phyloP scores from a whole-genome alignment of 2,888 invertebrate genomes.

The Sycophila texana region DNA sequence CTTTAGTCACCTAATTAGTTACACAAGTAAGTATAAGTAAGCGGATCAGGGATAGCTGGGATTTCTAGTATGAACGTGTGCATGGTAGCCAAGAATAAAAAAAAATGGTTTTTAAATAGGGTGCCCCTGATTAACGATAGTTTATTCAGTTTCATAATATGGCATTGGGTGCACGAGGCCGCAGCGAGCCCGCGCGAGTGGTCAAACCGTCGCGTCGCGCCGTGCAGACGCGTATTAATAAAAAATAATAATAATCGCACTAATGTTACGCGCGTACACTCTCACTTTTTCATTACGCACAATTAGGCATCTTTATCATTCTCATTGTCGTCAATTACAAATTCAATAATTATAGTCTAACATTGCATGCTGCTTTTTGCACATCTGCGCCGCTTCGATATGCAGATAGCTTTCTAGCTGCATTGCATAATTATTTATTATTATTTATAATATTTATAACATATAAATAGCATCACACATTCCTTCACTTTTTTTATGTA shows the following conservation, averaged over 20 bases:
- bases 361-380: slow-evolving; percentile 25
- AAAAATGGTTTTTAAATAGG: background rate
- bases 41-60: background rate
- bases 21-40: background rate
- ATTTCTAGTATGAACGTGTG: background rate
- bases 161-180: slow-evolving; percentile 8
- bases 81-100: background rate
- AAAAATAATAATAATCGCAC: background rate
- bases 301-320: slow-evolving; percentile 15
- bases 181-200: slow-evolving; percentile 8
- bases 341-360: slow-evolving; percentile 16
- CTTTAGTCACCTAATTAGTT: too few species aligned
- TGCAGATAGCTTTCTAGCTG: slow-evolving; percentile 50
- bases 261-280: background rate
- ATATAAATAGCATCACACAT: slow-evolving; percentile 62
- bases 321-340: slow-evolving; percentile 13
- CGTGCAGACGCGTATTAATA: slow-evolving; percentile 1
- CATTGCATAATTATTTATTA: slow-evolving; percentile 50
- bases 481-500: slow-evolving; percentile 56
- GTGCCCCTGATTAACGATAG: slow-evolving; percentile 35
- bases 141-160: slow-evolving; percentile 50
- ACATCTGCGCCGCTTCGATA: slow-evolving; percentile 12
- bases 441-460: slow-evolving; percentile 58
- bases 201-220: slow-evolving; percentile 37
- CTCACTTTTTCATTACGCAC: slow-evolving; percentile 31